Base-by-base conservation (phyloP, 2,797 vertebrate genomes). In the Synanceia verrucosa region DNA sequence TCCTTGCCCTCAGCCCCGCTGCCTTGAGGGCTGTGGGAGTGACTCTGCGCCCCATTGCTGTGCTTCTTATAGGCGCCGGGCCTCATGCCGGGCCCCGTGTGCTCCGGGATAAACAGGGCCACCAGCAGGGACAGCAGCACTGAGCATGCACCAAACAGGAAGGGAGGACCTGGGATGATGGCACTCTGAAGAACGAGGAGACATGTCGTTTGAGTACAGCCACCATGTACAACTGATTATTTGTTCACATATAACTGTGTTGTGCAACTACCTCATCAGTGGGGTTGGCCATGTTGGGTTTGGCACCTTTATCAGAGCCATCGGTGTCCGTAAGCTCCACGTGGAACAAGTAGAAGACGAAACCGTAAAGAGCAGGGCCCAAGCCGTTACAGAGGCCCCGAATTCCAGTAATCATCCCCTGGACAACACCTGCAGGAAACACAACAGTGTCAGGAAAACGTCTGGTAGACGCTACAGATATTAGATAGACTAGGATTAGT, bases 391-490 rank as follows among this genome's bases (percentile, higher is more conserved):
- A 97, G 59, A 97, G 91, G 5, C 97, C 96, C 10, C 96, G 91
- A 29, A 97, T 96, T 6, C 96, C 96, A 2, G 96, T 97, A 70
- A 97, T 96, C 96, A 97, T 97, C 39, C 96, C 96, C 88, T 97
- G 96, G 53, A 97, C 96, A 65, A 97, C 96, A 57, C 96, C 96
- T 97, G 61, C 1, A 78, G 4, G 0, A 33, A 48, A 47, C 36
- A 41, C 0, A 23, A 56, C 9, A 26, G 5, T 1, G n/a, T 70
- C 19, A 68, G 24, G 9, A 55, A 44, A 44, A 34, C 33, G 11
- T 29, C 16, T 14, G 6, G 14, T 7, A 48, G 6, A 12, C 13
- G 16, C 9, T 19, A 33, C 9, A 28, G 11, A 9, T 55, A 14
- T 52, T 1, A 43, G 6, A 55, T 50, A 34, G 37, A 39, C 4